Base-by-base conservation (phyloP, 2,888 invertebrate species). In the Caenorhabditis panamensis region DNA sequence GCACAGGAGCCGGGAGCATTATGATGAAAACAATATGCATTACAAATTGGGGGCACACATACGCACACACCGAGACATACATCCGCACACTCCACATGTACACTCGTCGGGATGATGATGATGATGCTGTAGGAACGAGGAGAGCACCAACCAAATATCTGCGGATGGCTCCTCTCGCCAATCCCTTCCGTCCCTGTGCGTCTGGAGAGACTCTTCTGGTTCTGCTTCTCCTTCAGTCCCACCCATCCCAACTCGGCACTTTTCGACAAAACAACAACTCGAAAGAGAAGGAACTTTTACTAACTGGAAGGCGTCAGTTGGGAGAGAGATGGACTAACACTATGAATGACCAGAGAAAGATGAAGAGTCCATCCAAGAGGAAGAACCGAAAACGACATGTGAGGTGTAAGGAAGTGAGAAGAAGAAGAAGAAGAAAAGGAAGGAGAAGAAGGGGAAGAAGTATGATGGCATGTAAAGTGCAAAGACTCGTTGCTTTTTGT, bases 21-120 rank as follows among this genome's bases (percentile, higher is more conserved):
- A 79, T 79, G 79, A 79, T 79, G 79, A 79, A 79, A 79, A 79
- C 79, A 79, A 79, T 79, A 79, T 79, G 79, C 79, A 79, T 79
- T 79, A 79, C 79, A 79, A 79, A 79, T 79, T 73, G 78, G 67
- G 69, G 54, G 47, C 59, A 69, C 61, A 61, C 61, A 61, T 59
- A 62, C 16, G 37, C 28, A 44, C 56, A 18, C 51, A 51, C 36
- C 28, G 53, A 58, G 67, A 58, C 71, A 71, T 71, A 62, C 71
- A 71, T 62, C 53, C 56, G 63, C 44, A 61, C 37, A 66, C 53
- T 28, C 18, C 28, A 63, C 20, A 63, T 63, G 62, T 63, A 63
- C 61, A 64, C 51, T 36, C 51, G 5, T 9, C 2, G 62, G 54
- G 71, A 71, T 16, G 54, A 44, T 13, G 53, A 61, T 24, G 56